phyloP scores from a whole-genome alignment of 2,113 vertebrate species.

The Ranitomeya imitator region DNA sequence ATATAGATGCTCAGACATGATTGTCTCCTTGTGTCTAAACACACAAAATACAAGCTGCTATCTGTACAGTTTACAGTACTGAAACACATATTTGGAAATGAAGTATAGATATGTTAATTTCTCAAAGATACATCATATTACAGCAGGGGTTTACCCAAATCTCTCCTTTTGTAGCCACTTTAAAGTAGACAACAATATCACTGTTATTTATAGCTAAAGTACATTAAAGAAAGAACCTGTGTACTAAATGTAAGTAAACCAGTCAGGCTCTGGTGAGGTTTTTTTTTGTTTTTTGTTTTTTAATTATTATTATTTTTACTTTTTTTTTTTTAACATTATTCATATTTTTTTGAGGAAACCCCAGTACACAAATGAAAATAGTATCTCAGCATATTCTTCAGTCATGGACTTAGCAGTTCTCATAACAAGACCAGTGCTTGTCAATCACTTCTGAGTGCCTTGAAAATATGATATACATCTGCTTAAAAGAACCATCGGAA shows the following conservation, averaged over 20 bases:
- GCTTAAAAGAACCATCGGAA: constrained; percentile 99
- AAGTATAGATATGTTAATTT: constrained; percentile 98
- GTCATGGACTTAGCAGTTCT: constrained; percentile 82
- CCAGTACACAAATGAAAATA: constrained; percentile 82
- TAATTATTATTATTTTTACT: constrained; percentile 66
- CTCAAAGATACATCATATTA: constrained; percentile 99
- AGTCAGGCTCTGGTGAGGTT: constrained; percentile 80
- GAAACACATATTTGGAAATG: constrained; percentile 96
- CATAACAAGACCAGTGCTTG: constrained; percentile 87
- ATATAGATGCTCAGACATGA: constrained; percentile 84
- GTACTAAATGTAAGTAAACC: constrained; percentile 72
- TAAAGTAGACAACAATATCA: constrained; percentile 85
- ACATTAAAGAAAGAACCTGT: constrained; percentile 78
- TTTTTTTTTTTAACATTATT: constrained; percentile 63
- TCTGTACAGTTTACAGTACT: constrained; percentile 93
- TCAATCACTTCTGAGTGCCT: constrained; percentile 81
- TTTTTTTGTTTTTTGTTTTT: constrained; percentile 67
- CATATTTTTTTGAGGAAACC: constrained; percentile 75
- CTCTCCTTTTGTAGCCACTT: constrained; percentile 79
- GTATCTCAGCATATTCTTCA: constrained; percentile 82
- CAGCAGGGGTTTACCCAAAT: constrained; percentile 85
- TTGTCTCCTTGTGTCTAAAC: constrained; percentile 98
- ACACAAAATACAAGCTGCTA: constrained; percentile 87
- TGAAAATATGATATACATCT: constrained; percentile 76
- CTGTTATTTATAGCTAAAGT: constrained; percentile 77